Evolutionary conservation across 1,140 invertebrate species (phyloP).

Genomic region (Lucilia sericata): DNA sequence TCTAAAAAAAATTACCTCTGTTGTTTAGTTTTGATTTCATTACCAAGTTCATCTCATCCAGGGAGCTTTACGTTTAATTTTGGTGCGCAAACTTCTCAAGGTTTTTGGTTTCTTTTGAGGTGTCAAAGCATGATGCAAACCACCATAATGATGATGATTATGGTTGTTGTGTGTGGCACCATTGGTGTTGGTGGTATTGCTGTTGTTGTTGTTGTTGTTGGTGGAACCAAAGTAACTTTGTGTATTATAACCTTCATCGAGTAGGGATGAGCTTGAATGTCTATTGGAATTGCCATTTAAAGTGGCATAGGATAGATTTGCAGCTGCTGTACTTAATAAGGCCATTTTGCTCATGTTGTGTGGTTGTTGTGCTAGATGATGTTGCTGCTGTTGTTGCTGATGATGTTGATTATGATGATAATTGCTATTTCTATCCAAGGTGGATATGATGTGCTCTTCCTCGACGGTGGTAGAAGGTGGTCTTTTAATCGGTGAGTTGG

Average conservation of each 20-base stretch:
- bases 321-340: constrained; percentile 58
- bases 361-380: constrained; percentile 38
- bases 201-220: constrained; percentile 48
- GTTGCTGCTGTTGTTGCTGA: constrained; percentile 34
- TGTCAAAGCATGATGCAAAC: neutral
- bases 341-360: constrained; percentile 56
- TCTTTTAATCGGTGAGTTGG: constrained; percentile 64
- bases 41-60: constrained; percentile 63
- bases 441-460: constrained; percentile 56
- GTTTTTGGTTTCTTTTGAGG: constrained; percentile 53
- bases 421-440: constrained; percentile 48
- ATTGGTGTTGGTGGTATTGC: constrained; percentile 48
- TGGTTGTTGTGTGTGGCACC: constrained; percentile 44
- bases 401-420: constrained; percentile 40
- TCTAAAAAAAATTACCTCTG: neutral
- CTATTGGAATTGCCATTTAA: constrained; percentile 53
- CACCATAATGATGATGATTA: constrained; percentile 30
- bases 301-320: constrained; percentile 51
- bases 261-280: constrained; percentile 39
- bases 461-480: constrained; percentile 61
- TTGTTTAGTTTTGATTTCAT: neutral
- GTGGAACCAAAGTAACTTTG: constrained; percentile 46
- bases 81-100: constrained; percentile 59
- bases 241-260: constrained; percentile 48
- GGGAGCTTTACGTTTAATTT: constrained; percentile 64